These are phyloP conservation scores for Perithous albicinctus DNA, from an alignment of 2,888 invertebrate genomes.

Conservation along the genomic window DNA sequence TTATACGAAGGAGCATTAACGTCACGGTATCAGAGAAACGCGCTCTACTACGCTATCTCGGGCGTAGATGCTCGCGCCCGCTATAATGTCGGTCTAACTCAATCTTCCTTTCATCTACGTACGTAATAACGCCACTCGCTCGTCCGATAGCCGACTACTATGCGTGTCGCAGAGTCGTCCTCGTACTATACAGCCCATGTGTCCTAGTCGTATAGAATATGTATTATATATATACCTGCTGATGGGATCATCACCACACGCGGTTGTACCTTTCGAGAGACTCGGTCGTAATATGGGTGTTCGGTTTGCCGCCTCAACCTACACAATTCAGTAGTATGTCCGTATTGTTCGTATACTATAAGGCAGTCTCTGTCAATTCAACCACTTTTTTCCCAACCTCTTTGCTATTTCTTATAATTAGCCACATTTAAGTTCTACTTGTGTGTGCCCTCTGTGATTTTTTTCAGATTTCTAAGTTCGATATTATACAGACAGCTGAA, in stretches of 20 bases:
- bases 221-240: constrained; percentile 9
- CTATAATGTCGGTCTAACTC: constrained; percentile 73
- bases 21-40: constrained; percentile 65
- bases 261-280: constrained; percentile 44
- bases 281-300: constrained; percentile 30
- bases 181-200: background rate
- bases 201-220: background rate
- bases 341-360: constrained; percentile 1
- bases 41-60: constrained; percentile 60
- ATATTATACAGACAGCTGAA: too few species aligned
- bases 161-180: constrained; percentile 32
- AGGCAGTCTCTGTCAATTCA: too few species aligned
- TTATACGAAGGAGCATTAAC: constrained; percentile 21
- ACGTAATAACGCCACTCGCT: constrained; percentile 71
- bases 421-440: too few species aligned
- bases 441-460: too few species aligned
- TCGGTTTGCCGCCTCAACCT: constrained; percentile 38
- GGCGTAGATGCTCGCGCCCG: constrained; percentile 59
- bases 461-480: too few species aligned
- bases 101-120: constrained; percentile 76
- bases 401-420: too few species aligned
- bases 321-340: constrained; percentile 22
- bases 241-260: constrained; percentile 36
- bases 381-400: too few species aligned
- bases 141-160: constrained; percentile 40